phyloP scores from a whole-genome alignment of 2,888 invertebrate species.

The Scaptomyza reducta region DNA sequence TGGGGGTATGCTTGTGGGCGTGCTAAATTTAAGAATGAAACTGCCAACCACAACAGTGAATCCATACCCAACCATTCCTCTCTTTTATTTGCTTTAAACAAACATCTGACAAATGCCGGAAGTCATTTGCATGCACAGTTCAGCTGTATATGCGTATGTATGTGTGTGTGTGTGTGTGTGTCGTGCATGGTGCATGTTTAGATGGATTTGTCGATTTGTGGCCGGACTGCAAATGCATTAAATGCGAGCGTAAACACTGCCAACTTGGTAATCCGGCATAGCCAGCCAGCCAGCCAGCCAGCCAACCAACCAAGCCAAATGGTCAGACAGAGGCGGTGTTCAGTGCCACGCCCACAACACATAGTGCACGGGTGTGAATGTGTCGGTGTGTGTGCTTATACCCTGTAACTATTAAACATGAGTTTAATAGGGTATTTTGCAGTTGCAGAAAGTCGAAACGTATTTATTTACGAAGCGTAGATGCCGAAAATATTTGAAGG shows the following conservation, averaged over 20 bases:
- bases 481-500: too few species aligned
- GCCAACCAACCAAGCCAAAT: constrained; percentile 2
- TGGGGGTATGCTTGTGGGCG: constrained; percentile 6
- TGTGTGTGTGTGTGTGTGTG: constrained; percentile 15
- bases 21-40: constrained; percentile 52
- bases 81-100: constrained; percentile 66
- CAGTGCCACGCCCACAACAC: constrained; percentile 57
- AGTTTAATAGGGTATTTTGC: neutral
- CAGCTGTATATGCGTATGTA: constrained; percentile 10
- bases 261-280: constrained; percentile 44
- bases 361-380: neutral
- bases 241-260: constrained; percentile 72
- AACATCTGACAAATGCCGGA: constrained; percentile 73
- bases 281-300: constrained; percentile 14
- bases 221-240: constrained; percentile 74
- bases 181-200: constrained; percentile 56
- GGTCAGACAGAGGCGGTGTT: constrained; percentile 24
- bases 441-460: neutral
- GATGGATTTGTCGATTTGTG: constrained; percentile 81
- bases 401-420: neutral
- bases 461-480: too few species aligned
- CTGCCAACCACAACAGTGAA: constrained; percentile 5
- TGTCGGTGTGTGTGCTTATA: constrained; percentile 2
- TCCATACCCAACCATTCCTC: neutral
- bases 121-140: constrained; percentile 67